Evolutionary conservation across 2,888 invertebrate species (phyloP).

Genomic region (Lamproptera curius): DNA sequence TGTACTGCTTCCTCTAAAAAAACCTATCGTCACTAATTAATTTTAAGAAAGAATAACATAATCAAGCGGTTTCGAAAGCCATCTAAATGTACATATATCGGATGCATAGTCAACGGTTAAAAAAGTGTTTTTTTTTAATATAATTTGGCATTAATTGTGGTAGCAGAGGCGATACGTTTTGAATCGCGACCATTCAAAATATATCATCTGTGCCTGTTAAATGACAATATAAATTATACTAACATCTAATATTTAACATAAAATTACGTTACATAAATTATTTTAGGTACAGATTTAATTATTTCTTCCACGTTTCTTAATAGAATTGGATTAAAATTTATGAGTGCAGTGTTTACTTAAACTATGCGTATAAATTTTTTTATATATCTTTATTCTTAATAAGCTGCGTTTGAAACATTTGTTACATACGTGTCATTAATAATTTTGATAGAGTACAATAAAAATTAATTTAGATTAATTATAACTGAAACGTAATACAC

Average conservation of each 20-base stretch:
- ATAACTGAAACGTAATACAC: constrained; percentile 27
- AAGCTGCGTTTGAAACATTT: constrained; percentile 21
- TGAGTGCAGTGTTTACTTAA: constrained; percentile 24
- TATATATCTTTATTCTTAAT: constrained; percentile 17
- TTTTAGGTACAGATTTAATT: constrained; percentile 37
- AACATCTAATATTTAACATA: constrained; percentile 46
- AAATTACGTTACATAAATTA: constrained; percentile 51
- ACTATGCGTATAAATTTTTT: constrained; percentile 18
- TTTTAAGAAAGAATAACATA: constrained; percentile 11
- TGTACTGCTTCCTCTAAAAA: constrained; percentile 31
- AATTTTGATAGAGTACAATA: constrained; percentile 1
- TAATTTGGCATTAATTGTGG: constrained; percentile 20
- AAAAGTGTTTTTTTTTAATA: constrained; percentile 3
- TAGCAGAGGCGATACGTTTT: constrained; percentile 17
- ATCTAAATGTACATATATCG: constrained; percentile 10
- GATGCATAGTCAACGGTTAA: constrained; percentile 1
- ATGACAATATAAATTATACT: constrained; percentile 54
- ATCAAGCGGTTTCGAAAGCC: constrained; percentile 24
- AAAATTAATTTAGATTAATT: constrained; percentile 14
- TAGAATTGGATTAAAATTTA: constrained; percentile 23
- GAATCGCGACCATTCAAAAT: constrained; percentile 17
- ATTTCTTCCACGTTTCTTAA: constrained; percentile 22
- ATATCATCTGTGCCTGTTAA: constrained; percentile 28
- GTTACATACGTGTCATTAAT: constrained; percentile 23
- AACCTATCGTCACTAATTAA: constrained; percentile 10